phyloP scores from a whole-genome alignment of 1,140 invertebrate genomes.

The Ceratina australensis region DNA sequence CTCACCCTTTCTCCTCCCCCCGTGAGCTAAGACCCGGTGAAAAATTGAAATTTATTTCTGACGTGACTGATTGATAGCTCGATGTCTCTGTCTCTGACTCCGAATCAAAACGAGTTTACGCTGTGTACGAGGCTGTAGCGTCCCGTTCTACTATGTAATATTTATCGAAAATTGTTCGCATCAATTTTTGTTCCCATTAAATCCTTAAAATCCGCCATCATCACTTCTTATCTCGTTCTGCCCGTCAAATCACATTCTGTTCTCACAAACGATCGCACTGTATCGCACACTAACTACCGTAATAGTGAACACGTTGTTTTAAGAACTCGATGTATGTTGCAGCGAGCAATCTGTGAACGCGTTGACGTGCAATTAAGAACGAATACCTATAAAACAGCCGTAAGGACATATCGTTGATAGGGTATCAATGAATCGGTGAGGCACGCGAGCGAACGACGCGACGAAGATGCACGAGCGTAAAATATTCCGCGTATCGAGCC shows the following conservation, averaged over 20 bases:
- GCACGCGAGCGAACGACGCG: constrained; percentile 4
- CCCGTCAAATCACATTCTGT: neutral
- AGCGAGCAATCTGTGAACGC: neutral
- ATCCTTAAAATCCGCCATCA: neutral
- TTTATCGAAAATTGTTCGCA: neutral
- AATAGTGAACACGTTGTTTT: neutral
- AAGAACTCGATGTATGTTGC: neutral
- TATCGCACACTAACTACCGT: neutral
- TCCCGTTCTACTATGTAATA: neutral
- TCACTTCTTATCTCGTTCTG: neutral
- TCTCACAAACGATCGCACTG: neutral
- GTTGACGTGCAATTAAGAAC: constrained; percentile 7
- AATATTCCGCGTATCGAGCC: constrained; percentile 27
- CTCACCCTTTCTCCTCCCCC: too few relatives aligned
- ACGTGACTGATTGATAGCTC: neutral
- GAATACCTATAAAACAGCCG: constrained; percentile 15
- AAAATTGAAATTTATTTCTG: constrained; percentile 26
- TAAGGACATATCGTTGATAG: constrained; percentile 18
- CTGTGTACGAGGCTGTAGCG: neutral
- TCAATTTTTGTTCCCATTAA: neutral
- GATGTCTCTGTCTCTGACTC: neutral
- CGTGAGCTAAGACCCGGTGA: neutral
- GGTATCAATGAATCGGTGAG: constrained; percentile 26
- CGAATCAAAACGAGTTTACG: neutral
- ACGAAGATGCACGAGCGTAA: constrained; percentile 30